These are phyloP conservation scores for Nicator chloris DNA, from an alignment of 2,113 vertebrate genomes.

Conservation along the genomic window DNA sequence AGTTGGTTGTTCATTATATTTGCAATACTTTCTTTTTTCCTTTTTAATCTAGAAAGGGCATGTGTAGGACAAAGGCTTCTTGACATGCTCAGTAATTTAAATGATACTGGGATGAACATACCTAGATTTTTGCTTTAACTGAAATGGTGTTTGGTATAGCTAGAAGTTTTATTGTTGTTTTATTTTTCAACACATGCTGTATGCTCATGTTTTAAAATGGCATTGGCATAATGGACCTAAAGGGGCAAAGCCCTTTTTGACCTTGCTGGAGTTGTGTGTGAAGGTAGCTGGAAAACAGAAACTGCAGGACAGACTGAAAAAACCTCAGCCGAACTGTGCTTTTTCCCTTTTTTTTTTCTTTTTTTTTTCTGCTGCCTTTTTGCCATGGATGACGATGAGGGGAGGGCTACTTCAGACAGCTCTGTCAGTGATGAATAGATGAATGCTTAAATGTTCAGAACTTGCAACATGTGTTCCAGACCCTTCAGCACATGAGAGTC, in stretches of 20 bases:
- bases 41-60: neutral
- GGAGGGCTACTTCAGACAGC: conserved; percentile 55
- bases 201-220: neutral
- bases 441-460: conserved; percentile 65
- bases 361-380: neutral
- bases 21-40: neutral
- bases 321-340: conserved; percentile 3
- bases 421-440: conserved; percentile 60
- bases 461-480: conserved; percentile 65
- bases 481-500: conserved; percentile 43
- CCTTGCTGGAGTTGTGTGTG: conserved; percentile 27
- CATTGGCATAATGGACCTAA: neutral
- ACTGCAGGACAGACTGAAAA: conserved; percentile 14
- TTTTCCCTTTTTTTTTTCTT: neutral
- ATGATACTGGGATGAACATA: neutral
- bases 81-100: neutral
- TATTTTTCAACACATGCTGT: neutral
- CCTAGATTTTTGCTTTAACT: neutral
- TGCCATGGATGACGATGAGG: conserved; percentile 37
- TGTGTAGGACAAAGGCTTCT: neutral
- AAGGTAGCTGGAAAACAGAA: conserved; percentile 31
- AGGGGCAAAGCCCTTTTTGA: conserved; percentile 31
- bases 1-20: neutral
- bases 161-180: neutral
- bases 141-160: neutral